A percentile compares a stretch with the other conserved stretches of the same genome.
These are phyloP conservation scores for Stegodyphus mimosarum DNA, from an alignment of 1,140 invertebrate species.

Conservation along the genomic window DNA sequence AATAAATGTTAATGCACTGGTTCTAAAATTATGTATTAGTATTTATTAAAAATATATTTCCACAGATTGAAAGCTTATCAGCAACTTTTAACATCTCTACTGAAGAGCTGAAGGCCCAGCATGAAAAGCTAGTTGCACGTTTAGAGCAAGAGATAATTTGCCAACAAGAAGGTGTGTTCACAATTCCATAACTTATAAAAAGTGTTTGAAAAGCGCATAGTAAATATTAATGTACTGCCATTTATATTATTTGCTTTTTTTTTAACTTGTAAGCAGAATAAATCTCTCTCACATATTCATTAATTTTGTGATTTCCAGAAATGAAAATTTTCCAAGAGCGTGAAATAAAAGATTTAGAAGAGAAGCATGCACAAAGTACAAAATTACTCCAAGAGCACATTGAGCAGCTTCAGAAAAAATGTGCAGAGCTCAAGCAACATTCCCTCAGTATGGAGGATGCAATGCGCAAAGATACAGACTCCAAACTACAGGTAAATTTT, in stretches of 20 bases:
- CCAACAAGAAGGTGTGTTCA: slow-evolving; percentile 48
- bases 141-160: slow-evolving; percentile 36
- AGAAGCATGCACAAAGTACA: slow-evolving; percentile 18
- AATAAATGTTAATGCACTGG: no score
- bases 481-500: slow-evolving; percentile 54
- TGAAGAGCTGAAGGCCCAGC: slow-evolving; percentile 9
- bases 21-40: no score
- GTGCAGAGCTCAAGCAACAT: slow-evolving; percentile 54
- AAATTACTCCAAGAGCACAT: slow-evolving; percentile 53
- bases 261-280: neutral
- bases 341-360: slow-evolving; percentile 46
- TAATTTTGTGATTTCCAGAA: neutral
- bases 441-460: slow-evolving; percentile 57
- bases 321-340: slow-evolving; percentile 23
- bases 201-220: no score
- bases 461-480: slow-evolving; percentile 54
- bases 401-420: slow-evolving; percentile 54
- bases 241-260: neutral
- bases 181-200: neutral
- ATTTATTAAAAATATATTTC: neutral
- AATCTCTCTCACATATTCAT: neutral
- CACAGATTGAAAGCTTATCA: slow-evolving; percentile 15
- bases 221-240: neutral
- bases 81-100: neutral
- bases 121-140: neutral